Evolutionary conservation across 2,888 invertebrate species (phyloP), one percentile per base, ranked within the genome.

Genomic region (Tanaodytes sp.): DNA sequence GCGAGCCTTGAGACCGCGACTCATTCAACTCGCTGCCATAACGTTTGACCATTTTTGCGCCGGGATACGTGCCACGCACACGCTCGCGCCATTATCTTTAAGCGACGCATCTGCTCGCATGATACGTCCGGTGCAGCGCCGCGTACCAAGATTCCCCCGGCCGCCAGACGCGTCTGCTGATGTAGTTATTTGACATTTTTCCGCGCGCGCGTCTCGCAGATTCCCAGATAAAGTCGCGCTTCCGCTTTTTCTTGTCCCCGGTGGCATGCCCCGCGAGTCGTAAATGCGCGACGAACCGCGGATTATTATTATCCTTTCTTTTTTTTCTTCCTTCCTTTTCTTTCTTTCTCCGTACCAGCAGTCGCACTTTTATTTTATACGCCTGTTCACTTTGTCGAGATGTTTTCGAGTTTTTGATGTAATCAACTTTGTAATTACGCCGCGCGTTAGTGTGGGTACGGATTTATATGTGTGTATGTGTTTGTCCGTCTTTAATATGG

Each of bases 111-210:
- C 36, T 36, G 49, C 43, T 61, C 39, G 43, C 51, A 42, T 51
- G 42, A 42, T 51, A 48, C 51, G 39, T 33, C 33, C 49, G 39
- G 39, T 33, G 42, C 49, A 31, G 33, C 43, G 39, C 23, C 5
- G 4, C 23, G 4, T 8, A 8, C 23, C 8, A 4, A 5, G 5
- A 23, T 4, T 5, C 27, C 14, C 19, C 4, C 37, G 40, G 36
- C 45, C 62, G 27, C 39, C 52, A 52, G 46, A 62, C 62, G 62
- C 52, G 62, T 62, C 45, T 62, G 46, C 16, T 48, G 36, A 37
- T 43, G 42, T 52, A 62, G 46, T 62, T 62, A 62, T 54, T 63
- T 54, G 40, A 46, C 54, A 63, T 63, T 63, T 63, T 63, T 63
- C 39, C 49, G 36, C 27, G 20, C 48, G 55, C 19, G 27, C 46